A percentile compares a stretch with the other conserved stretches of the same genome.
Conservation (phyloP, 2,113 vertebrate species). For the Salvator merianae region DNA sequence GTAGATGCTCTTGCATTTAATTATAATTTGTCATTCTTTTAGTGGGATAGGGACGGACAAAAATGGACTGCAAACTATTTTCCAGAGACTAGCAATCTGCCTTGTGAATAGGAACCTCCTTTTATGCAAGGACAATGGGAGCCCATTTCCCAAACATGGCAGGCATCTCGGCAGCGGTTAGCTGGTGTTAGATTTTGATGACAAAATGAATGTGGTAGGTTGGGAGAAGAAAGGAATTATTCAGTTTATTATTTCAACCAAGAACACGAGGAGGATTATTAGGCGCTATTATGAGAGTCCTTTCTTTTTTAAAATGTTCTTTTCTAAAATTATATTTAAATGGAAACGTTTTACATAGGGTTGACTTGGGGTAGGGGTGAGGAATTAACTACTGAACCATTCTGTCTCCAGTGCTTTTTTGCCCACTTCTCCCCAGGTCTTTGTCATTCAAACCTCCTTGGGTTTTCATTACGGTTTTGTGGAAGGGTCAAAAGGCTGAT, state of each 20-base stretch:
- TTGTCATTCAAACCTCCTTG: not conserved
- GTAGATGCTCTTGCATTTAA: slow-evolving; percentile 57
- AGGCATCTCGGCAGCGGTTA: slow-evolving; percentile 37
- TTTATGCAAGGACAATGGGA: slow-evolving; percentile 66
- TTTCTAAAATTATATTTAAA: slow-evolving; percentile 37
- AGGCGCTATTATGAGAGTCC: slow-evolving; percentile 38
- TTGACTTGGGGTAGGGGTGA: slow-evolving; percentile 1
- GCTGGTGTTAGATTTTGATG: slow-evolving; percentile 56
- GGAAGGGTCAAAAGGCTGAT: not conserved
- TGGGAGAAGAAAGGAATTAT: slow-evolving; percentile 39
- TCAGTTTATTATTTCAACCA: slow-evolving; percentile 51
- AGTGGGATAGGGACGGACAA: slow-evolving; percentile 67
- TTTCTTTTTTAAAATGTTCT: not conserved
- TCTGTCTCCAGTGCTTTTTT: not conserved
- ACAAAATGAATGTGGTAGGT: slow-evolving; percentile 46
- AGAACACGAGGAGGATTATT: slow-evolving; percentile 48
- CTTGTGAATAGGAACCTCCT: slow-evolving; percentile 66
- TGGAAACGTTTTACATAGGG: not conserved
- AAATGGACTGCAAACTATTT: slow-evolving; percentile 70
- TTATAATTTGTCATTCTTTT: slow-evolving; percentile 68
- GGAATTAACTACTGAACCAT: not conserved
- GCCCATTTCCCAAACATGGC: slow-evolving; percentile 58
- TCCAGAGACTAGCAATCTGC: slow-evolving; percentile 66
- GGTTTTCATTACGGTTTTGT: not conserved
- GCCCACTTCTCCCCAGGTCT: not conserved